Base-by-base conservation (phyloP, 2,113 vertebrate species). In the Salvelinus sp. region DNA sequence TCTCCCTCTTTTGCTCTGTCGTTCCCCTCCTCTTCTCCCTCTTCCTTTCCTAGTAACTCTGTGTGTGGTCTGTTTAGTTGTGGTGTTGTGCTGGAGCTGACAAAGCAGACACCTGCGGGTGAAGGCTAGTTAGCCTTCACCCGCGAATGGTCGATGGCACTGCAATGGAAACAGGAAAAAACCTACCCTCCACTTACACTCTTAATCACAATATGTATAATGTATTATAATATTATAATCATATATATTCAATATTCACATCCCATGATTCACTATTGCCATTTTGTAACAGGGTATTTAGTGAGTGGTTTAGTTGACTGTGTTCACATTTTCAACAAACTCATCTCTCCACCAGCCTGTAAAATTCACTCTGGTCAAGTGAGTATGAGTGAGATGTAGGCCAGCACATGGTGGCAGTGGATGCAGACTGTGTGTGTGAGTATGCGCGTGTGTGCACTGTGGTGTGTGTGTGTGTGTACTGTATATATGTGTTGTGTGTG, bases 381-480 rank as follows among this genome's bases (percentile, higher is more conserved):
- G 50, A 54, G 16, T 73, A 77, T 80, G 58, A 62, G 74, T 82
- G 77, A 86, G 77, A 69, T 23, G 80, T 69, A 76, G 60, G 67
- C 77, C 85, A 73, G 75, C 12, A 65, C 60, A 47, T 44, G 25
- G 78, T 81, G 80, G 77, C 84, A 82, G 82, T 65, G 76, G 85
- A 89, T 82, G 82, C 81, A 91, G 88, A 88, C 87, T 65, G 82
- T 68, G 76, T 27, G 74, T 85, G 76, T 67, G 85, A 58, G 83
- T 38, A 2, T 38, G 33, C 5, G 0, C 5, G 30, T 6, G 81
- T 84, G 89, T 82, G 83, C 6, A 33, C 6, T 79, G 91, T 88
- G 87, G 65, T 12, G 54, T 18, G 18, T 18, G 10, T 10, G 81
- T 68, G 77, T 27, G 75, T 85, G 74, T 70, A 23, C 23, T 23